Conservation (phyloP, 1,140 invertebrate genomes). For the Lepeophtheirus salmonis region DNA sequence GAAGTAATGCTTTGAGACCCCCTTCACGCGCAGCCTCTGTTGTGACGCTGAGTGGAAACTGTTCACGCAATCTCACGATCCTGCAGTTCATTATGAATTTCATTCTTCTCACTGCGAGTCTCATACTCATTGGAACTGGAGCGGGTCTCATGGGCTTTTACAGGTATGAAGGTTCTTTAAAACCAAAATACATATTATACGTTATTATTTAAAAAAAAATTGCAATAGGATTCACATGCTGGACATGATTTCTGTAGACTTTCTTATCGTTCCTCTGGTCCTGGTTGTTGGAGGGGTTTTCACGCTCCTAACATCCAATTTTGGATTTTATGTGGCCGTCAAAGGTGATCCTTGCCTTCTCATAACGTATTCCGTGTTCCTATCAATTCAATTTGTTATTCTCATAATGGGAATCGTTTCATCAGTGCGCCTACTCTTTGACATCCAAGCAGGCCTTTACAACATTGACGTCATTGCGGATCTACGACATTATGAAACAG, state of each 20-base stretch:
- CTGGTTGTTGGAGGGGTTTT: slow-evolving; percentile 9
- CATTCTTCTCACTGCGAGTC: slow-evolving; percentile 3
- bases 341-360: slow-evolving; percentile 7
- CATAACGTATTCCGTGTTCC: slow-evolving; percentile 8
- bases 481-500: not conserved
- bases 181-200: too few species aligned
- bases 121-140: slow-evolving; percentile 13
- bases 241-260: slow-evolving; percentile 9
- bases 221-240: slow-evolving; percentile 3
- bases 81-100: not conserved
- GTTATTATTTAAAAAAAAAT: too few species aligned
- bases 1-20: not conserved
- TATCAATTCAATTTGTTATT: slow-evolving; percentile 1
- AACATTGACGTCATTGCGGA: slow-evolving; percentile 4
- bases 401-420: slow-evolving; percentile 2
- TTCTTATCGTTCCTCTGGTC: slow-evolving; percentile 11
- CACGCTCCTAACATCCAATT: not conserved
- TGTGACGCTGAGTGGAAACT: not conserved
- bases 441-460: slow-evolving; percentile 9
- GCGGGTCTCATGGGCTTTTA: slow-evolving; percentile 11
- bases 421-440: slow-evolving; percentile 2
- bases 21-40: not conserved
- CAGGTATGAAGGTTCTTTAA: too few species aligned
- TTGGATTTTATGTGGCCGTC: slow-evolving; percentile 7
- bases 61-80: not conserved